Evolutionary conservation across 2,888 invertebrate species (phyloP), one percentile per base, ranked within the genome.

Genomic region (Pammene fasciana): DNA sequence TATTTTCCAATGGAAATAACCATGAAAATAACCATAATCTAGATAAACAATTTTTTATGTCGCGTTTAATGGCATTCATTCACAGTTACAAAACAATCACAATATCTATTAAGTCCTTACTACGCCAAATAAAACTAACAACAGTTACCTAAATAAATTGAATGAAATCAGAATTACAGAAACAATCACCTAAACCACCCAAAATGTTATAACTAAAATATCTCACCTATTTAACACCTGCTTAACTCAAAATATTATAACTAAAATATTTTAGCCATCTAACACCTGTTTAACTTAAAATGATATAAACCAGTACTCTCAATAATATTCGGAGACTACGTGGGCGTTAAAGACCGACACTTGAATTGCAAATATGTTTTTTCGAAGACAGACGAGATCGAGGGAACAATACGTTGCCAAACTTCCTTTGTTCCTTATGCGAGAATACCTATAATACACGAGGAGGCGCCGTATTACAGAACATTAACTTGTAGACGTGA

Each of bases 391-490:
- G 85, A 83, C 85, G 78, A 76, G 79, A 83, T 71, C 76, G 77
- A 78, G 75, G 77, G 81, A 82, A 89, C 89, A 90, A 89, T 88
- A 82, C 84, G 79, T 83, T 85, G 84, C 86, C 85, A 86, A 87
- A 88, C 88, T 87, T 91, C 91, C 90, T 91, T 90, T 91, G 91
- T 92, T 89, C 88, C 88, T 83, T 86, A 83, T 82, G 82, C 77
- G 82, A 64, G 73, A 74, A 78, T 79, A 78, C 75, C 74, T 74
- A 75, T 76, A 79, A 76, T 76, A 80, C 73, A 74, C 74, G 76
- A 74, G 76, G 76, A 80, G 82, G 85, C 84, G 86, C 83, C 82
- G 80, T 73, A 72, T 74, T 75, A 74, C 75, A 77, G 76, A 75
- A 18, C 46, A 67, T 73, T 68, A 36, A 64, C 41, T 41, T 73